Conservation (phyloP, 2,113 vertebrate genomes). For the Entelurus aequoreus region DNA sequence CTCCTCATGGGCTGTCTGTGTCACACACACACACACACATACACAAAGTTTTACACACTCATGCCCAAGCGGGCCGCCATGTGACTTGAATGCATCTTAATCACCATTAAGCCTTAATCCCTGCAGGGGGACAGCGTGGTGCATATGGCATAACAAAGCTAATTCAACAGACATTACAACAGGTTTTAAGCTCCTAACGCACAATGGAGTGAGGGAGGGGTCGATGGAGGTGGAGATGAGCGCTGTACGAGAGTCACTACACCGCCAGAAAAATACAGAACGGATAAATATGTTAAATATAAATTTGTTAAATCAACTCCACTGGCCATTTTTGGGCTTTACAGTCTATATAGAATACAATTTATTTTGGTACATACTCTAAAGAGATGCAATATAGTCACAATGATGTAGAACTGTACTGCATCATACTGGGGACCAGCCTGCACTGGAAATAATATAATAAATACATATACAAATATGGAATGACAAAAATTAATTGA, state of each 20-base stretch:
- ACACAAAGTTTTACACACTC: slow-evolving; percentile 38
- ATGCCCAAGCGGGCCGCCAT: slow-evolving; percentile 43
- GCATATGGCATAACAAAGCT: slow-evolving; percentile 59
- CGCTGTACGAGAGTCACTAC: not conserved
- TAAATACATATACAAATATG: no score
- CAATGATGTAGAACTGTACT: no score
- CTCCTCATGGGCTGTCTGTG: slow-evolving; percentile 13
- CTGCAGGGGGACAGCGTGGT: slow-evolving; percentile 40
- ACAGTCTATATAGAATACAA: no score
- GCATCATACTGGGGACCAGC: no score
- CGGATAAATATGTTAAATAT: not conserved
- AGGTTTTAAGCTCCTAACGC: slow-evolving; percentile 1
- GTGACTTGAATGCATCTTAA: slow-evolving; percentile 58
- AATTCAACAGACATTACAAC: slow-evolving; percentile 36
- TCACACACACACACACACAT: slow-evolving; percentile 28
- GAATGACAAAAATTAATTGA: no score
- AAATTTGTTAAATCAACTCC: no score
- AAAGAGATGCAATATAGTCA: no score
- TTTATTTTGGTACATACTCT: no score
- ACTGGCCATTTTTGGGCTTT: no score
- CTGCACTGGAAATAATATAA: no score
- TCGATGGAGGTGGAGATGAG: slow-evolving; percentile 13
- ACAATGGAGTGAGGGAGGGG: slow-evolving; percentile 5
- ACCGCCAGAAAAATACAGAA: not conserved
- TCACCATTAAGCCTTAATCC: slow-evolving; percentile 64